phyloP scores from a whole-genome alignment of 2,888 invertebrate species.

The Thymelicus sylvestris region DNA sequence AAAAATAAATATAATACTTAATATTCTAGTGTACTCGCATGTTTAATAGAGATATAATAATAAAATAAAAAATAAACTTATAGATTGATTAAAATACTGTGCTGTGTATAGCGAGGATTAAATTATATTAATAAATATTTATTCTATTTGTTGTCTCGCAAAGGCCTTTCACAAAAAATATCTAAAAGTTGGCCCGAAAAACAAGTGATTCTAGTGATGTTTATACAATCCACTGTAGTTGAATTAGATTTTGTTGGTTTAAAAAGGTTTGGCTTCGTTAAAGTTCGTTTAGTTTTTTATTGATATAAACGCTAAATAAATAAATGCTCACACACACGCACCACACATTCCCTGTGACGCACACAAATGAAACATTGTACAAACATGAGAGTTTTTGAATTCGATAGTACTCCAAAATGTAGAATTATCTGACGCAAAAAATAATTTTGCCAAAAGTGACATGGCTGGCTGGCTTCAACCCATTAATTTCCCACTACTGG shows the following conservation, averaged over 20 bases:
- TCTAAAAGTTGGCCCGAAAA: conserved; percentile 30
- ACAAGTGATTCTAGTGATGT: conserved; percentile 19
- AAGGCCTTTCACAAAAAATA: conserved; percentile 9
- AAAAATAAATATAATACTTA: too few species aligned
- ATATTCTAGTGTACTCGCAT: too few species aligned
- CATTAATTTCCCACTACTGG: too few species aligned
- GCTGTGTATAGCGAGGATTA: background rate
- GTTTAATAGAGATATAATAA: too few species aligned
- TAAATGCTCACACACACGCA: background rate
- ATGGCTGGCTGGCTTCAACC: too few species aligned
- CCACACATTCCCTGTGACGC: too few species aligned
- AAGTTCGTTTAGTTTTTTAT: conserved; percentile 6
- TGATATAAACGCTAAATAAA: background rate
- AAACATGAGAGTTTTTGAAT: too few species aligned
- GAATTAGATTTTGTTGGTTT: conserved; percentile 32
- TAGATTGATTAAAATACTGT: background rate
- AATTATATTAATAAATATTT: background rate
- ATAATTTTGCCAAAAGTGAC: too few species aligned
- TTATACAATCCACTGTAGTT: conserved; percentile 30
- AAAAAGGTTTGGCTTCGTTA: conserved; percentile 21
- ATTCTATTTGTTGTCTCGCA: background rate
- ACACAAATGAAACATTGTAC: too few species aligned
- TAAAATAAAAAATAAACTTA: background rate
- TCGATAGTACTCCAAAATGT: too few species aligned
- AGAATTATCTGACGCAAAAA: too few species aligned